These are phyloP conservation scores for Altica lythri DNA, from an alignment of 2,888 invertebrate species.

Conservation along the genomic window DNA sequence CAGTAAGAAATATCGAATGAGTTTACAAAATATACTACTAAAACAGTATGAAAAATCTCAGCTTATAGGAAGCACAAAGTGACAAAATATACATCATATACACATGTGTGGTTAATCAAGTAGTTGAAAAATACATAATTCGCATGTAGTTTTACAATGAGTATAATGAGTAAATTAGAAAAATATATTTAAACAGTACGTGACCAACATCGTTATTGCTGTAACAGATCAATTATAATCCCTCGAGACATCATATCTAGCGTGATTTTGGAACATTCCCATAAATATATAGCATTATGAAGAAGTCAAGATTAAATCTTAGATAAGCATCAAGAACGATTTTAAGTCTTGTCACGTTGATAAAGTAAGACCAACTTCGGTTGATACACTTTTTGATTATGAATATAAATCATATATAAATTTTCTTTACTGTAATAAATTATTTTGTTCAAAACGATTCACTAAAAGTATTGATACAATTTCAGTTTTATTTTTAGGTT, in stretches of 20 bases:
- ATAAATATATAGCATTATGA: conserved; percentile 43
- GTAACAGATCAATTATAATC: conserved; percentile 30
- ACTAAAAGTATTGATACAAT: conserved; percentile 26
- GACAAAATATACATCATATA: too few species aligned
- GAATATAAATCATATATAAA: conserved; percentile 23
- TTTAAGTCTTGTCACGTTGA: conserved; percentile 40
- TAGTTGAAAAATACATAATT: too few species aligned
- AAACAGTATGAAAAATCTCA: too few species aligned
- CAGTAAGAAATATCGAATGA: too few species aligned
- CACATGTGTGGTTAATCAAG: too few species aligned
- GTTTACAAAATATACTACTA: too few species aligned
- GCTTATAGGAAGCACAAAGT: too few species aligned
- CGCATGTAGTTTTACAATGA: too few species aligned
- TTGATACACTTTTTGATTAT: conserved; percentile 20
- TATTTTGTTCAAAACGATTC: conserved; percentile 20
- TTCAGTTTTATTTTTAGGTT: too few species aligned
- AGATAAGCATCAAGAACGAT: conserved; percentile 38
- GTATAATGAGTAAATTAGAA: too few species aligned
- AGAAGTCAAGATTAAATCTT: conserved; percentile 39
- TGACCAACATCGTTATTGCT: conserved; percentile 20
- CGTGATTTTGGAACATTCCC: conserved; percentile 44
- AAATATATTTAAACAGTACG: conserved; percentile 19
- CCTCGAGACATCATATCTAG: conserved; percentile 33
- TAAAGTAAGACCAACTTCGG: conserved; percentile 22
- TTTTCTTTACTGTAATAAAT: conserved; percentile 10